phyloP scores from a whole-genome alignment of 2,113 vertebrate species.

The Odocoileus hemionus region DNA sequence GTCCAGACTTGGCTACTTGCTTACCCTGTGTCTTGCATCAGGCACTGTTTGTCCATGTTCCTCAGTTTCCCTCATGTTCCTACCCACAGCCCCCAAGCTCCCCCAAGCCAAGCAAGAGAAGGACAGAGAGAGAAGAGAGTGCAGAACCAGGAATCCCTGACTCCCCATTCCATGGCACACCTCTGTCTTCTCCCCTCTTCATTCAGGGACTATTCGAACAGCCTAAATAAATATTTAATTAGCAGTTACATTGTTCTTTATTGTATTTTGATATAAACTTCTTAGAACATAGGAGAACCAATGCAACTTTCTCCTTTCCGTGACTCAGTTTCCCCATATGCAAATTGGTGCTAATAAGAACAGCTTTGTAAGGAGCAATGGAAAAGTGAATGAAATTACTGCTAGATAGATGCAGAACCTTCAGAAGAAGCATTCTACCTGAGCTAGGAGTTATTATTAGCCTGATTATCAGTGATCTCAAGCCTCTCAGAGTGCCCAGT shows the following conservation, averaged over 20 bases:
- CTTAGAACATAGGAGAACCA: background rate
- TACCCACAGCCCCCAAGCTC: background rate
- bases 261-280: background rate
- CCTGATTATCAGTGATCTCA: background rate
- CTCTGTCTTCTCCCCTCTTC: background rate
- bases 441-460: background rate
- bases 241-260: background rate
- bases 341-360: background rate
- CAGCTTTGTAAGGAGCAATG: background rate
- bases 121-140: background rate
- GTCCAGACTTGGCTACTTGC: background rate
- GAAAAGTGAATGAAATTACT: background rate
- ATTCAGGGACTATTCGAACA: background rate
- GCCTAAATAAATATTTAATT: background rate
- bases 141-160: background rate
- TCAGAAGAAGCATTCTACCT: background rate
- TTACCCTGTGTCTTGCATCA: background rate
- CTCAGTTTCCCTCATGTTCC: background rate
- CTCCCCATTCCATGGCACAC: too few relatives aligned
- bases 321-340: slow-evolving; percentile 11
- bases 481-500: background rate
- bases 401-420: background rate
- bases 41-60: background rate
- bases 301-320: background rate
- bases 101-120: background rate